Conservation (phyloP, 2,888 invertebrate species). For the Dromius quadrimaculatus region DNA sequence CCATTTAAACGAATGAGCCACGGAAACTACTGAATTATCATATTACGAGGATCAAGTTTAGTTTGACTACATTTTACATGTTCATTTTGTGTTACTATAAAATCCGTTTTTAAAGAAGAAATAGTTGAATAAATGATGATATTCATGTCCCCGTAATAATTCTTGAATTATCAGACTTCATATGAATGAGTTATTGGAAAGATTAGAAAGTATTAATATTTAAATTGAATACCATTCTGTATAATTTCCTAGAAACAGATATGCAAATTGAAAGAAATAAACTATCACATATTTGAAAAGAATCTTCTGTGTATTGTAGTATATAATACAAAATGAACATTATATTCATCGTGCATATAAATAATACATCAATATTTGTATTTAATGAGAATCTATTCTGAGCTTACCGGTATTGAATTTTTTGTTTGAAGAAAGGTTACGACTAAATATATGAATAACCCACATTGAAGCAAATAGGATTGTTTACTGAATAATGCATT, state of each 20-base stretch:
- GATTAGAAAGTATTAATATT: no score
- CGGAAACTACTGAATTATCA: conserved; percentile 6
- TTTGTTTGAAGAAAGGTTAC: conserved; percentile 39
- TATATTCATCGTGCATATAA: neutral
- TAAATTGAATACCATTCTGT: no score
- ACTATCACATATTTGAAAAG: no score
- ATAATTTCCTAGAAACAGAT: no score
- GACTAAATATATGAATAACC: conserved; percentile 36
- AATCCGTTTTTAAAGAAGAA: no score
- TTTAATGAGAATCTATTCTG: conserved; percentile 39
- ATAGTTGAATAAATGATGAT: no score
- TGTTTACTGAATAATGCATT: no score
- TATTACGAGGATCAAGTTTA: neutral
- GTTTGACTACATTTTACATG: conserved; percentile 6
- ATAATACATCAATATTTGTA: conserved; percentile 30
- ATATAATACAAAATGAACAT: neutral
- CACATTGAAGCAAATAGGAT: neutral
- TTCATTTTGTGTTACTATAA: neutral
- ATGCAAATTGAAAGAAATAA: no score
- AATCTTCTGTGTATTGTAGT: neutral
- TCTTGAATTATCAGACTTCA: no score
- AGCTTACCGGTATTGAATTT: conserved; percentile 39
- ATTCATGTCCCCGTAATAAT: no score
- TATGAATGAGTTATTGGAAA: no score
- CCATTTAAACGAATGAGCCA: conserved; percentile 16